These are phyloP conservation scores for Malurus melanocephalus DNA, from an alignment of 2,113 vertebrate genomes.

Conservation along the genomic window DNA sequence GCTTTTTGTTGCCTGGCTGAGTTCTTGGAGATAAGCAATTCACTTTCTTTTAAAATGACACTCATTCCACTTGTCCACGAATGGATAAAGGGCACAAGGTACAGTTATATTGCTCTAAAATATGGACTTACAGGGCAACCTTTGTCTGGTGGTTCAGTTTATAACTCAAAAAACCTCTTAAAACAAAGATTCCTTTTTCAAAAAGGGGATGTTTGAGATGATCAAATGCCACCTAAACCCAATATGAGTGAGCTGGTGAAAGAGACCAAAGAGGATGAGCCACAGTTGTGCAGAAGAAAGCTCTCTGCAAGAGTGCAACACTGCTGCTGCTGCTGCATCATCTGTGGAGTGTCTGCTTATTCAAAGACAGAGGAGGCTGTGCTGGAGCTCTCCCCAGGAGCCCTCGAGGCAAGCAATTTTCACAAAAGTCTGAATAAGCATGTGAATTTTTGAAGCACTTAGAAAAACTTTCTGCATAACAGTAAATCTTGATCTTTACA, in stretches of 20 bases:
- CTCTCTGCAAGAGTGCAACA: not conserved
- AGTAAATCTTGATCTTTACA: not conserved
- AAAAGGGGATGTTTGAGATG: not conserved
- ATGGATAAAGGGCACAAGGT: not conserved
- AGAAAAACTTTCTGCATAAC: not conserved
- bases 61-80: not conserved
- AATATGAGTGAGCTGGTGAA: not conserved
- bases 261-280: not conserved
- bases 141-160: not conserved
- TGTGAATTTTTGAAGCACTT: not conserved
- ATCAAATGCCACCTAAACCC: not conserved
- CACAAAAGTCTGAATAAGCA: conserved; percentile 1
- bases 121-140: not conserved
- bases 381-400: not conserved
- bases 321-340: not conserved
- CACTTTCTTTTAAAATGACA: not conserved
- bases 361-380: not conserved
- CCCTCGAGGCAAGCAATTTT: not conserved
- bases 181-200: not conserved
- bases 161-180: not conserved
- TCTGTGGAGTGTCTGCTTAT: not conserved
- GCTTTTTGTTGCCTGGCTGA: not conserved
- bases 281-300: not conserved
- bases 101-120: not conserved
- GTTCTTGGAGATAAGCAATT: not conserved